A percentile compares a stretch with the other conserved stretches of the same genome.
These are phyloP conservation scores for Cryptoblepharus egeriae DNA, from an alignment of 2,797 vertebrate genomes.

Conservation along the genomic window DNA sequence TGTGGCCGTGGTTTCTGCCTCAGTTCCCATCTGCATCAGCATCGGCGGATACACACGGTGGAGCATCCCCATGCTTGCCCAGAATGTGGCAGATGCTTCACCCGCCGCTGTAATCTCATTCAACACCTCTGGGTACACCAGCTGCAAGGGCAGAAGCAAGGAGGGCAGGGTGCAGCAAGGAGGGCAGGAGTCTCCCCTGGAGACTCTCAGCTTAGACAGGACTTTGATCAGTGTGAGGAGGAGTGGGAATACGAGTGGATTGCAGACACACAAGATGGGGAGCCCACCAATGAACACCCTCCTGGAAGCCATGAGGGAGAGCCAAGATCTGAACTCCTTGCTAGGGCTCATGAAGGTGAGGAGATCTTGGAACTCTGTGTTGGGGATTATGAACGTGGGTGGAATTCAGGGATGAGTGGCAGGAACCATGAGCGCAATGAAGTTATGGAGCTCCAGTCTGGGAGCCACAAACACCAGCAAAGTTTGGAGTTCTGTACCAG, in stretches of 20 bases:
- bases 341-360: not conserved
- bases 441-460: not conserved
- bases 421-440: not conserved
- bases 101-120: conserved; percentile 23
- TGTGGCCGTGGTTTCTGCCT: not conserved
- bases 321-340: not conserved
- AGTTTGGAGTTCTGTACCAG: not conserved
- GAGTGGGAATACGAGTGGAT: conserved; percentile 27
- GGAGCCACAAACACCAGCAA: not conserved
- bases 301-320: not conserved
- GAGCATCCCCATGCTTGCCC: not conserved
- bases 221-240: not conserved
- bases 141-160: not conserved
- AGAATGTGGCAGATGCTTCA: conserved; percentile 5
- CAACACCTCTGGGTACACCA: conserved; percentile 30
- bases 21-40: conserved; percentile 19
- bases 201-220: not conserved
- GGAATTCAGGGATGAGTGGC: not conserved
- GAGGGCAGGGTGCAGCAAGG: not conserved
- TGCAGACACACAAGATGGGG: not conserved
- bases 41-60: not conserved
- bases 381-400: not conserved
- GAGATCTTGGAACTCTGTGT: conserved; percentile 3
- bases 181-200: not conserved
- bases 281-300: not conserved